phyloP scores from a whole-genome alignment of 2,888 invertebrate species.

The Eilema sororculum region DNA sequence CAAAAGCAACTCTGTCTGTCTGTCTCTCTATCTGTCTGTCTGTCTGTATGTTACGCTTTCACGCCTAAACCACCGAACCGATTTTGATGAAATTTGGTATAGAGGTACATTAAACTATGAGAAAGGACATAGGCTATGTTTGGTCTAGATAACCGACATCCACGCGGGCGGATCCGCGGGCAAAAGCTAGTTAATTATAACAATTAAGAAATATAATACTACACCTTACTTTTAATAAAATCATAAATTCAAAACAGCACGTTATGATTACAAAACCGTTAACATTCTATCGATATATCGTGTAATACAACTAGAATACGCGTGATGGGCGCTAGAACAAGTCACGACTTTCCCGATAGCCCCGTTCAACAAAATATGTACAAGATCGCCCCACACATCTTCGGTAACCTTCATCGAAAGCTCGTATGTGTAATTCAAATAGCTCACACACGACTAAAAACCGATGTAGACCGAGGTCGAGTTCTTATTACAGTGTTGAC shows the following conservation, averaged over 20 bases:
- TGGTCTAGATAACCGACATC: too few species aligned
- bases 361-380: slow-evolving; percentile 22
- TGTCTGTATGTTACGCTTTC: too few species aligned
- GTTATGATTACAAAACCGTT: slow-evolving; percentile 27
- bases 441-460: slow-evolving; percentile 69
- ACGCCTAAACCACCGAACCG: too few species aligned
- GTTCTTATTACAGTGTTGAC: slow-evolving; percentile 58
- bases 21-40: too few species aligned
- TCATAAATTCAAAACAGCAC: slow-evolving; percentile 20
- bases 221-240: neutral
- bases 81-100: too few species aligned
- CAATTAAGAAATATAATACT: neutral
- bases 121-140: too few species aligned
- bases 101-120: too few species aligned
- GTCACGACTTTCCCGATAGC: slow-evolving; percentile 45
- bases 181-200: too few species aligned
- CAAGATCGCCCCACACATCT: slow-evolving; percentile 44
- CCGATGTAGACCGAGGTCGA: slow-evolving; percentile 72
- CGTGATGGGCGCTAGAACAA: slow-evolving; percentile 45
- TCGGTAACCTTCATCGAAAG: slow-evolving; percentile 58
- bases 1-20: too few species aligned
- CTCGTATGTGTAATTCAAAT: slow-evolving; percentile 62
- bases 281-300: slow-evolving; percentile 31
- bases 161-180: too few species aligned
- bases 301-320: slow-evolving; percentile 39